These are phyloP conservation scores for Semaprochilodus insignis DNA, from an alignment of 2,797 vertebrate genomes.

Conservation along the genomic window DNA sequence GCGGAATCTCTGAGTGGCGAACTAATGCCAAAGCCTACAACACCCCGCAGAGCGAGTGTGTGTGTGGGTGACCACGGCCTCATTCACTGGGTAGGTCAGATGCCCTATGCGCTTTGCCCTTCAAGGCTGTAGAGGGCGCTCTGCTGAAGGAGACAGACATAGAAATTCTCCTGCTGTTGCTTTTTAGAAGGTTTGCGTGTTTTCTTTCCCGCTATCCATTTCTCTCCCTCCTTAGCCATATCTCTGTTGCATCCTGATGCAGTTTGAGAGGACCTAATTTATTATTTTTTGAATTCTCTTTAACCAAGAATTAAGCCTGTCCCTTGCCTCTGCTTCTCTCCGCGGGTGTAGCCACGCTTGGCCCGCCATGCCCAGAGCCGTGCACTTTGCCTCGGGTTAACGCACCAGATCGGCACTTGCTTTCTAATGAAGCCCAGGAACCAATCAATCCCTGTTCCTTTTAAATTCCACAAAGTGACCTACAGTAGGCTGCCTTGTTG, in stretches of 20 bases:
- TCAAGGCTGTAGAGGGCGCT: slow-evolving; percentile 5
- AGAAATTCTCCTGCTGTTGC: background rate
- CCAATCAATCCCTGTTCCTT: background rate
- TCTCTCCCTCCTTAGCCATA: background rate
- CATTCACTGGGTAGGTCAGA: slow-evolving; percentile 73
- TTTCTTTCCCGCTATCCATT: slow-evolving; percentile 2
- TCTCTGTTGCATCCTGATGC: slow-evolving; percentile 10
- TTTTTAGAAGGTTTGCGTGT: slow-evolving; percentile 18
- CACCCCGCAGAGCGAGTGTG: slow-evolving; percentile 62
- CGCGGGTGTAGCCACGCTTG: background rate
- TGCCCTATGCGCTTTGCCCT: background rate
- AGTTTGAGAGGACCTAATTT: background rate
- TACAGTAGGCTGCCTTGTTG: background rate
- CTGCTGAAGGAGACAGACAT: background rate
- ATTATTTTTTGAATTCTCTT: background rate
- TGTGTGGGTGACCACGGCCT: slow-evolving; percentile 62
- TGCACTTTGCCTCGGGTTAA: background rate
- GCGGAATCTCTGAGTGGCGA: slow-evolving; percentile 49
- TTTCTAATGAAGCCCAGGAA: slow-evolving; percentile 13
- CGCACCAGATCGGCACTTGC: background rate
- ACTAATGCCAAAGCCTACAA: slow-evolving; percentile 46
- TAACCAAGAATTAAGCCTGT: background rate
- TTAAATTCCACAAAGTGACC: background rate
- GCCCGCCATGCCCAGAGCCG: background rate
- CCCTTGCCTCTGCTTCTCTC: background rate